Evolutionary conservation across 2,888 invertebrate genomes (phyloP).

Genomic region (Blera fallax): DNA sequence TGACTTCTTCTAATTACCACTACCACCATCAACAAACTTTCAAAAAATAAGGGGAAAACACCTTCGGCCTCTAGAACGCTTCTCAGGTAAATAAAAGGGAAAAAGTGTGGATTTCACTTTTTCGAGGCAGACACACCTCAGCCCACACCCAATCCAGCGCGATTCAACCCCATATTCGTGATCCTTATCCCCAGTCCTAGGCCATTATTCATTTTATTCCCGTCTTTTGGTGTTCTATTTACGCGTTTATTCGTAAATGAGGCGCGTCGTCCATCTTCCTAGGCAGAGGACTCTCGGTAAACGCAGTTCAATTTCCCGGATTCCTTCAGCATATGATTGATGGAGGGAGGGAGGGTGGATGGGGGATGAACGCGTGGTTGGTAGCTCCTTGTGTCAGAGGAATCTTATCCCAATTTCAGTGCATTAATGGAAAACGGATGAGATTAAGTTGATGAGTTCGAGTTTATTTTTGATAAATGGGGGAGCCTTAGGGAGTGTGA

Average conservation of each 20-base stretch:
- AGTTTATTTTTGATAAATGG: neutral
- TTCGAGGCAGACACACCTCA: neutral
- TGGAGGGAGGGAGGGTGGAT: no score
- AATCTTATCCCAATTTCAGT: neutral
- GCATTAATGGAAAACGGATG: neutral
- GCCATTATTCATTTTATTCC: slow-evolving; percentile 2
- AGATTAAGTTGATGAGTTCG: neutral
- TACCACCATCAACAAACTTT: neutral
- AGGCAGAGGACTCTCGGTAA: neutral
- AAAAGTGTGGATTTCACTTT: neutral
- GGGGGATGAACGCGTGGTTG: neutral
- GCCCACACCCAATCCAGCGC: neutral
- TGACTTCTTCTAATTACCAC: slow-evolving; percentile 35
- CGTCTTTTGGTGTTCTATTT: neutral
- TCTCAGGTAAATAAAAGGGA: neutral
- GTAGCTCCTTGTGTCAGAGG: neutral
- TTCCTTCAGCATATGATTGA: neutral
- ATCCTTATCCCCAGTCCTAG: neutral
- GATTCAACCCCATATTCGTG: neutral
- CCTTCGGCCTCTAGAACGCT: neutral
- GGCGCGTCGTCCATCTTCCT: neutral
- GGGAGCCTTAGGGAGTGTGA: slow-evolving; percentile 5
- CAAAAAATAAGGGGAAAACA: slow-evolving; percentile 4
- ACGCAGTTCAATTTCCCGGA: neutral
- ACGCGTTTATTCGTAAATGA: neutral